Conservation (phyloP, 2,113 vertebrate species). For the Dicrurus megarhynchus region DNA sequence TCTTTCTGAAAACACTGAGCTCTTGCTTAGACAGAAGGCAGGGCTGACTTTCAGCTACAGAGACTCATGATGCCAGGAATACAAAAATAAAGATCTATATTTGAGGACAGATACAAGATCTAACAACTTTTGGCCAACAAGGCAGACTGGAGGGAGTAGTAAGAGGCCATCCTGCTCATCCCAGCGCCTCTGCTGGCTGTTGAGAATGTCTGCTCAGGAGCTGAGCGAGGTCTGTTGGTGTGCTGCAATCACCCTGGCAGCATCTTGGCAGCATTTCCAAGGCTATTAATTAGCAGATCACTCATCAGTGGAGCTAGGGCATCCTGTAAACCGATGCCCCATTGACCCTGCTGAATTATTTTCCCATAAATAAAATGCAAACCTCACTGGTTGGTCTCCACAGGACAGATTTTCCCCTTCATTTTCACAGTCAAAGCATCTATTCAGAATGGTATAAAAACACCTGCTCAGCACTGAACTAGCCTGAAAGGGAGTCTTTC, state of each 20-base stretch:
- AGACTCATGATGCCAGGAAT: not conserved
- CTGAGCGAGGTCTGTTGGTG: not conserved
- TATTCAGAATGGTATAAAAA: not conserved
- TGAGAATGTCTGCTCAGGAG: not conserved
- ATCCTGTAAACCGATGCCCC: conserved; percentile 12
- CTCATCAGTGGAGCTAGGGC: not conserved
- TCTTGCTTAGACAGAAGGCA: not conserved
- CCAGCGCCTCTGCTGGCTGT: not conserved
- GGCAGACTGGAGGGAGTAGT: not conserved
- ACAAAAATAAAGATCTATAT: not conserved
- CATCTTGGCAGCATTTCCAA: conserved; percentile 17
- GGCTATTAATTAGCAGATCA: conserved; percentile 53
- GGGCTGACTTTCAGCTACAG: not conserved
- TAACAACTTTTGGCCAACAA: not conserved
- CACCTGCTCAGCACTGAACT: not conserved
- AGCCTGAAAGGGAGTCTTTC: not conserved
- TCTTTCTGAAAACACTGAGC: not conserved
- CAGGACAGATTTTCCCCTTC: not conserved
- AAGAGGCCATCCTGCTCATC: not conserved
- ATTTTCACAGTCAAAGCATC: not conserved
- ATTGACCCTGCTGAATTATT: conserved; percentile 12
- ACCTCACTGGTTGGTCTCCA: not conserved
- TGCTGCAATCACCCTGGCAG: conserved; percentile 6
- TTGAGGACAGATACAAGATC: not conserved
- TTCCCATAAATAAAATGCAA: conserved; percentile 31